These are phyloP conservation scores for Ramphastos sulfuratus DNA, from an alignment of 2,113 vertebrate genomes.

Conservation along the genomic window DNA sequence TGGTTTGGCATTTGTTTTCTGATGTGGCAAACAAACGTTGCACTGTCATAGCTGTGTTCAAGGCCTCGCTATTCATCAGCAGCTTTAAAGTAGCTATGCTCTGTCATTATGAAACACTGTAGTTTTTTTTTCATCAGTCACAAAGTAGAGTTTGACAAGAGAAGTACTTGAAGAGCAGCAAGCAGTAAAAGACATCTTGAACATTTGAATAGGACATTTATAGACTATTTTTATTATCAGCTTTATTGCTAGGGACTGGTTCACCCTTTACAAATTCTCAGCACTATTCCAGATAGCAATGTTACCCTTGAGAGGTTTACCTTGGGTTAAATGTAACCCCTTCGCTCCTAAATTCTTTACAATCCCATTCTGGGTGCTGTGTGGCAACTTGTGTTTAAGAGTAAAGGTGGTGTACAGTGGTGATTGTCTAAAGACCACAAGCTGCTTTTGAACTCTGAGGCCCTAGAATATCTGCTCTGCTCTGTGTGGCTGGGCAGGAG, in stretches of 20 bases:
- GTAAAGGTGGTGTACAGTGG: not conserved
- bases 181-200: not conserved
- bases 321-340: not conserved
- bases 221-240: not conserved
- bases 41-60: conserved; percentile 25
- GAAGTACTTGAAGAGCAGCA: not conserved
- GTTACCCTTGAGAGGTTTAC: not conserved
- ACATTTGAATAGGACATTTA: conserved; percentile 8
- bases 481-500: not conserved
- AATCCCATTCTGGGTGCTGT: not conserved
- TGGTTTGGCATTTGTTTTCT: conserved; percentile 64
- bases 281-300: not conserved
- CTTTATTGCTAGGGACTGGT: not conserved
- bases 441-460: not conserved
- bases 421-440: not conserved
- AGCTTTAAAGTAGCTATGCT: conserved; percentile 31
- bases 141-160: conserved; percentile 27
- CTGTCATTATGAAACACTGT: conserved; percentile 26
- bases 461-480: not conserved
- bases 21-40: not conserved
- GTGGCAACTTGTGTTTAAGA: not conserved
- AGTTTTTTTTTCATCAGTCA: conserved; percentile 35
- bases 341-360: not conserved
- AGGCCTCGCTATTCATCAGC: conserved; percentile 56
- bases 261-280: not conserved